Conservation (phyloP, 2,113 vertebrate species). For the Potamarius usumacintae region DNA sequence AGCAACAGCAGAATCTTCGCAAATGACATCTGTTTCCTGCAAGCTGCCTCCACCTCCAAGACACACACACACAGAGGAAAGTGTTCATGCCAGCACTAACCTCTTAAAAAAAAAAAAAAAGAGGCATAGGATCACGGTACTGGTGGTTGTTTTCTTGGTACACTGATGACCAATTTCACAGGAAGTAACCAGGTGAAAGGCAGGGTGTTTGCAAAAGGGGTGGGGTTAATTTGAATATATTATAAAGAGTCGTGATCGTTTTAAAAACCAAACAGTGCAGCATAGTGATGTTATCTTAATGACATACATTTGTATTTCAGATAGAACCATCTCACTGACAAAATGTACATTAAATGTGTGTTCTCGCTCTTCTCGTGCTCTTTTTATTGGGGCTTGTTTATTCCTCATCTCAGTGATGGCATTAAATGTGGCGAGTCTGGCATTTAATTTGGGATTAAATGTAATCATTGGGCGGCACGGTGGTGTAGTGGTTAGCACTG, state of each 20-base stretch:
- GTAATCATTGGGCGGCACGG: too few species aligned
- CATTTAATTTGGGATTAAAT: background rate
- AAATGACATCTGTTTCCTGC: conserved; percentile 31
- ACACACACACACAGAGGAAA: background rate
- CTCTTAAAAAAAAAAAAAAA: background rate
- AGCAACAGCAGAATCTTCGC: conserved; percentile 1
- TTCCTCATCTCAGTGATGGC: background rate
- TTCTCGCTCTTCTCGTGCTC: background rate
- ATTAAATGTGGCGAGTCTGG: background rate
- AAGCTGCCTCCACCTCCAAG: background rate
- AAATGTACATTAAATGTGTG: background rate
- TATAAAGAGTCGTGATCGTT: background rate
- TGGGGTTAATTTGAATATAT: background rate
- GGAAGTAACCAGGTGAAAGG: background rate
- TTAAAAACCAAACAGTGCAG: background rate
- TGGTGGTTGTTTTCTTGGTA: background rate
- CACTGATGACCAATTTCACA: background rate
- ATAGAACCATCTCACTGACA: background rate
- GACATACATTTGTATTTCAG: background rate
- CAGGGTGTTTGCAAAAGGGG: background rate
- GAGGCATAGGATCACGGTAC: background rate
- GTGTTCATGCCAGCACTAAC: background rate
- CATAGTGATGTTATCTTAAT: background rate
- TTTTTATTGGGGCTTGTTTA: background rate
- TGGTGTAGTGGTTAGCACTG: too few species aligned